Evolutionary conservation across 2,797 vertebrate species (phyloP).

Genomic region (Ceyx erithaca): DNA sequence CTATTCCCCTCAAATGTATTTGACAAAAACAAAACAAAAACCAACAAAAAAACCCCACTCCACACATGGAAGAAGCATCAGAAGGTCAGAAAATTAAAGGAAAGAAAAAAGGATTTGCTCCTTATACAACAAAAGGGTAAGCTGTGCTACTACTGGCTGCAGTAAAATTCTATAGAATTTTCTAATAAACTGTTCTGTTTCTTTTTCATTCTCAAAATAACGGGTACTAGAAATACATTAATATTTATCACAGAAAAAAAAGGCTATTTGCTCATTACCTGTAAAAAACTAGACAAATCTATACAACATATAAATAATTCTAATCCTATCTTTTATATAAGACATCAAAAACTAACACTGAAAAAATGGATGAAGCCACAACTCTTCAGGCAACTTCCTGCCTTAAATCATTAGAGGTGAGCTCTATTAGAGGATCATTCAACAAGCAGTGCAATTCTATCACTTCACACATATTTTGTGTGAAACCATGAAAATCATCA

Average conservation of each 20-base stretch:
- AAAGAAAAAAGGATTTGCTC: not conserved
- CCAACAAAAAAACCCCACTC: not conserved
- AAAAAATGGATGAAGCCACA: not conserved
- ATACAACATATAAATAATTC: not conserved
- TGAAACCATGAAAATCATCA: not conserved
- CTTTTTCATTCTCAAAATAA: not conserved
- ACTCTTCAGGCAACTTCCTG: not conserved
- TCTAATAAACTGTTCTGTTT: not conserved
- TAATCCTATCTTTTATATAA: not conserved
- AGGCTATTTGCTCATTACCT: not conserved
- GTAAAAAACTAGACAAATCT: not conserved
- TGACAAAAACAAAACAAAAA: not conserved
- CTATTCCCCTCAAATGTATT: not conserved
- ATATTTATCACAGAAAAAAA: not conserved
- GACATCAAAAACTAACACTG: not conserved
- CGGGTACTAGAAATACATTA: not conserved
- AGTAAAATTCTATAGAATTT: not conserved
- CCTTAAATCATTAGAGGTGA: not conserved
- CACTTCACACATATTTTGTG: not conserved
- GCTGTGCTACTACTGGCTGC: not conserved
- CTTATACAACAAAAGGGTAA: not conserved
- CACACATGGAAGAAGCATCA: not conserved
- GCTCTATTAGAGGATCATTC: not conserved
- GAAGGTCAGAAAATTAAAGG: not conserved
- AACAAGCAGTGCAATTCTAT: not conserved